phyloP scores from a whole-genome alignment of 2,797 vertebrate genomes.

The Melanotaenia pygmaea region DNA sequence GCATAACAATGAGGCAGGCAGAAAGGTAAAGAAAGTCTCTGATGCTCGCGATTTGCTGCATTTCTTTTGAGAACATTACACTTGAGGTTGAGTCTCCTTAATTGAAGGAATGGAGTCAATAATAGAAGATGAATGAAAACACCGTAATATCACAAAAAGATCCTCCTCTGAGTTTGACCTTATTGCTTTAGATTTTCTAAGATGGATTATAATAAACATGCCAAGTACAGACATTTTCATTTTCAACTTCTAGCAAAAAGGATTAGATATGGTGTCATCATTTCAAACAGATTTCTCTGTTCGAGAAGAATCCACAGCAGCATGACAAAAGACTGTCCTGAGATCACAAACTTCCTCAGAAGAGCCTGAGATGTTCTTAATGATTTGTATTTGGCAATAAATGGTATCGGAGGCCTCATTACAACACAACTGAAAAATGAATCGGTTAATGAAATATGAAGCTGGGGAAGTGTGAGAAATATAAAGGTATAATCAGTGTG shows the following conservation, averaged over 20 bases:
- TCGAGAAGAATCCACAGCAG: no score
- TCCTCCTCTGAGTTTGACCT: not conserved
- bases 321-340: not conserved
- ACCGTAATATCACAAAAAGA: no score
- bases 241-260: constrained; percentile 8
- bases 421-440: not conserved
- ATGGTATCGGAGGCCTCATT: not conserved
- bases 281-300: no score
- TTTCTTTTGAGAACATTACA: not conserved
- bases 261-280: not conserved
- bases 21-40: constrained; percentile 88
- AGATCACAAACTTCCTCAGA: not conserved
- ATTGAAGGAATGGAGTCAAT: not conserved
- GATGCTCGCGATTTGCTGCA: not conserved
- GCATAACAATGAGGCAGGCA: constrained; percentile 98
- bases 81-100: not conserved
- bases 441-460: not conserved
- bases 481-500: not conserved
- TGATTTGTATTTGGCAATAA: not conserved
- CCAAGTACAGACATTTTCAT: not conserved
- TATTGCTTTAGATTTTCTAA: not conserved
- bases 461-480: not conserved
- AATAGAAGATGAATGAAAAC: not conserved
- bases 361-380: not conserved
- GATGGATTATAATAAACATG: not conserved